Conservation (phyloP, 2,797 vertebrate genomes). For the Gila robusta region DNA sequence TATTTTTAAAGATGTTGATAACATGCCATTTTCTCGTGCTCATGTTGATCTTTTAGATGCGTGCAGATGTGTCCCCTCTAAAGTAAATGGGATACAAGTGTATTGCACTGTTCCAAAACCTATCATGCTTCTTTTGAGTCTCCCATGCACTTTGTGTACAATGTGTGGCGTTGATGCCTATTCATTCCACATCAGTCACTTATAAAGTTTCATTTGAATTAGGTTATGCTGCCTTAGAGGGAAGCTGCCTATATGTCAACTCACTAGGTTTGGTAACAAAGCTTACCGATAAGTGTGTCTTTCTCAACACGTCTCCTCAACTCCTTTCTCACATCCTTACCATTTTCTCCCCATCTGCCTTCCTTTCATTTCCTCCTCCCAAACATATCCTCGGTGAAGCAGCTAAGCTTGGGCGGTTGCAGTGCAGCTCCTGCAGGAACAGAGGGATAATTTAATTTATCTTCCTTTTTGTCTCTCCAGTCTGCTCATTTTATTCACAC, state of each 20-base stretch:
- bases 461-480: slow-evolving; percentile 69
- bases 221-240: background rate
- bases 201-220: background rate
- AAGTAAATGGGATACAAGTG: background rate
- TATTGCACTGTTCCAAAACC: background rate
- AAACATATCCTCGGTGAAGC: slow-evolving; percentile 78
- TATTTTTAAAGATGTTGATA: background rate
- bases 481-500: slow-evolving; percentile 71
- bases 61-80: background rate
- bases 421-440: slow-evolving; percentile 73
- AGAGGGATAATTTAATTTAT: slow-evolving; percentile 80
- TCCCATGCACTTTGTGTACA: background rate
- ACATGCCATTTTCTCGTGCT: background rate
- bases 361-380: slow-evolving; percentile 78
- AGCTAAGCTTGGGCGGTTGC: slow-evolving; percentile 72
- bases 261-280: slow-evolving; percentile 9
- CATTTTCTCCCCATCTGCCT: slow-evolving; percentile 55
- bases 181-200: background rate
- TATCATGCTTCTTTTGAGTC: background rate
- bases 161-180: background rate
- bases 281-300: slow-evolving; percentile 27
- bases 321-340: slow-evolving; percentile 67
- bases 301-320: slow-evolving; percentile 6
- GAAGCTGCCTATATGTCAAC: background rate
- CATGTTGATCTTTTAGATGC: background rate